Evolutionary conservation across 1,140 invertebrate species (phyloP).

Genomic region (Orchestia grillus): DNA sequence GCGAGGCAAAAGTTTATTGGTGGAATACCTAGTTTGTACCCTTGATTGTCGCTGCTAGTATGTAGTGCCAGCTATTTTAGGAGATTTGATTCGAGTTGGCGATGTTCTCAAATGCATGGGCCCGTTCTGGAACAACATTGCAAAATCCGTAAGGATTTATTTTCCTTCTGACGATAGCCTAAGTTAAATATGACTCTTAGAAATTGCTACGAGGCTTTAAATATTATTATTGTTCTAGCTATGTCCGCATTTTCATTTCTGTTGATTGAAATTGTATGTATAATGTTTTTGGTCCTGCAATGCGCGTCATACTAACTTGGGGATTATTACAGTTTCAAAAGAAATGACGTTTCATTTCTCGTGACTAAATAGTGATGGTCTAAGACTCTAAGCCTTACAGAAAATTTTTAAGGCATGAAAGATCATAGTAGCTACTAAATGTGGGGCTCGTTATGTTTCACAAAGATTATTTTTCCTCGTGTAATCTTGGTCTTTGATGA

Average conservation of each 20-base stretch:
- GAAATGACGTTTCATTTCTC: neutral
- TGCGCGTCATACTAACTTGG: neutral
- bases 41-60: no score
- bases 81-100: neutral
- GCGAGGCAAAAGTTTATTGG: no score
- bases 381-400: no score
- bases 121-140: neutral
- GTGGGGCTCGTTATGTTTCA: no score
- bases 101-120: neutral
- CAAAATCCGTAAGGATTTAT: neutral
- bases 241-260: neutral
- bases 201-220: neutral
- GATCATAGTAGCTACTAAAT: no score
- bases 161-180: neutral
- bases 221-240: neutral
- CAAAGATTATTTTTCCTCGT: no score
- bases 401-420: no score
- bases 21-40: no score
- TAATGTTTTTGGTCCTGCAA: neutral
- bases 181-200: neutral
- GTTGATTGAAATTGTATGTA: neutral
- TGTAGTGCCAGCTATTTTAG: neutral
- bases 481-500: no score
- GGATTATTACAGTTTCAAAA: neutral
- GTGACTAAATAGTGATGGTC: neutral